Percentiles rank a stretch among this genome's conserved stretches.
These are phyloP conservation scores for Ichneumoninae sp. DNA, from an alignment of 2,888 invertebrate species.

Conservation along the genomic window DNA sequence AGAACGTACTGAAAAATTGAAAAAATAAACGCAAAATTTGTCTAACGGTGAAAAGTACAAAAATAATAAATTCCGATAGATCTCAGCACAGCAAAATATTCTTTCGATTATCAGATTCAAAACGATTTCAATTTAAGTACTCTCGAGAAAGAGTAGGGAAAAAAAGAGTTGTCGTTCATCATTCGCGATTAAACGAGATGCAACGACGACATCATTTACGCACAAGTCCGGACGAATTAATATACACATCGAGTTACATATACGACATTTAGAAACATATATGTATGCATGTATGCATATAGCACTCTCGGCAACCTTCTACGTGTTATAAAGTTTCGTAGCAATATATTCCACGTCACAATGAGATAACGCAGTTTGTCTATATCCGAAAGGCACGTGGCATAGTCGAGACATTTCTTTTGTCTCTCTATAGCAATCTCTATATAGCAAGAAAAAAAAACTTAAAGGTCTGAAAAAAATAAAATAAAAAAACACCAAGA, in stretches of 20 bases:
- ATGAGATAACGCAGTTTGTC: conserved; percentile 26
- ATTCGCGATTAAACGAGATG: conserved; percentile 1
- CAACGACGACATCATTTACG: conserved; percentile 34
- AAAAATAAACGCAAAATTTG: neutral
- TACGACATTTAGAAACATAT: neutral
- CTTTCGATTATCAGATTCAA: neutral
- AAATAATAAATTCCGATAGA: neutral
- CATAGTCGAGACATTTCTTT: conserved; percentile 8
- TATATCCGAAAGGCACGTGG: conserved; percentile 44
- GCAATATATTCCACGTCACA: conserved; percentile 20
- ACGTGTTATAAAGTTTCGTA: conserved; percentile 22
- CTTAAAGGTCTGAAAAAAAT: neutral
- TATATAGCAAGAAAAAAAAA: neutral
- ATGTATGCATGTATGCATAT: neutral
- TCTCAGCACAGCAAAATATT: neutral
- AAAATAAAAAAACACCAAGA: neutral
- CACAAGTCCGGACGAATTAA: conserved; percentile 19
- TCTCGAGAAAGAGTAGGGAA: neutral
- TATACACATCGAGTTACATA: conserved; percentile 8
- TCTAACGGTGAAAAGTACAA: neutral
- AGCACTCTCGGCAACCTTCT: conserved; percentile 40
- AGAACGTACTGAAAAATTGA: neutral
- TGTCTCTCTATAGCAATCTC: neutral
- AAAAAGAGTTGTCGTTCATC: conserved; percentile 1
- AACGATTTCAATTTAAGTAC: neutral